These are phyloP conservation scores for Mallotus villosus DNA, from an alignment of 2,797 vertebrate species.

Conservation along the genomic window DNA sequence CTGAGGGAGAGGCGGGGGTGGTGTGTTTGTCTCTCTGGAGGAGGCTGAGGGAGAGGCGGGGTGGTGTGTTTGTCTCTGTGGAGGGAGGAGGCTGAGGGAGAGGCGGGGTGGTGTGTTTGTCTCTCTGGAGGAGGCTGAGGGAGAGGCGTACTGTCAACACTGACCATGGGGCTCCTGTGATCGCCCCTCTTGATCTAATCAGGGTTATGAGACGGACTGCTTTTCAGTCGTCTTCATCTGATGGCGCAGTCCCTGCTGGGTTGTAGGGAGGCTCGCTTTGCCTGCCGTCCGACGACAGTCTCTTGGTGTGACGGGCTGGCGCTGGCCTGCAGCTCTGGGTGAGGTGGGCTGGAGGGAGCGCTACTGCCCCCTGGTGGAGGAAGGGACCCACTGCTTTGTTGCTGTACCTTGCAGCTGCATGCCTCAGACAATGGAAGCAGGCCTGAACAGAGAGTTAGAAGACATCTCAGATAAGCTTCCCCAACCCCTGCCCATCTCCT, in stretches of 20 bases:
- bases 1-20: too few species aligned
- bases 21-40: too few species aligned
- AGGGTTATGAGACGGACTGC: too few species aligned
- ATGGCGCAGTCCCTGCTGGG: neutral
- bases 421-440: neutral
- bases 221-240: too few species aligned
- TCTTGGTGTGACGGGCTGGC: conserved; percentile 20
- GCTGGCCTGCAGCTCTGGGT: neutral
- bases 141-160: neutral
- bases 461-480: neutral
- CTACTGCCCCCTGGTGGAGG: conserved; percentile 63
- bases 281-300: too few species aligned
- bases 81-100: too few species aligned
- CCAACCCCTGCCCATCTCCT: neutral
- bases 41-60: too few species aligned
- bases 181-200: too few species aligned
- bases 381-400: neutral
- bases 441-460: neutral
- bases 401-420: neutral
- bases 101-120: too few species aligned
- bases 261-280: neutral
- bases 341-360: conserved; percentile 18
- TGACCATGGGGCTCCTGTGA: neutral
- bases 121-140: too few species aligned
- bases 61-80: too few species aligned